Percentiles rank a stretch among this genome's conserved stretches.
These are phyloP conservation scores for Furnarius figulus DNA, from an alignment of 2,113 vertebrate genomes.

Conservation along the genomic window DNA sequence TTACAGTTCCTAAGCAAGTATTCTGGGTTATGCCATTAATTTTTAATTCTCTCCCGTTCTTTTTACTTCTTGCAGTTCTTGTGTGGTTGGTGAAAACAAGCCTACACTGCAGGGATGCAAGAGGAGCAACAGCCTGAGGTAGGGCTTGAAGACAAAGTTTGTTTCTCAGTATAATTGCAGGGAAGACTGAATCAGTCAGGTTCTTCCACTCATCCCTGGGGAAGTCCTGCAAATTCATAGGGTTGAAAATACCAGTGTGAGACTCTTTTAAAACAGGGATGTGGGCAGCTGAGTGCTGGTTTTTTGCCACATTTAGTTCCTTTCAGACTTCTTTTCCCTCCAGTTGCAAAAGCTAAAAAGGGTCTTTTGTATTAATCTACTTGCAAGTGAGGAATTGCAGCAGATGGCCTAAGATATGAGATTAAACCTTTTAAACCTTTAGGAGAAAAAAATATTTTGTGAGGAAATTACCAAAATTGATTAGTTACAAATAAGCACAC, in stretches of 20 bases:
- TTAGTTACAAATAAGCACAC: background rate
- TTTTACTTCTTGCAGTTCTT: slow-evolving; percentile 36
- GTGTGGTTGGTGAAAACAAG: slow-evolving; percentile 2
- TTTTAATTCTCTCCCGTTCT: background rate
- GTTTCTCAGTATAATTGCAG: background rate
- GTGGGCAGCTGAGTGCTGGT: background rate
- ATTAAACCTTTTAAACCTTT: background rate
- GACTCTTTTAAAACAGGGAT: background rate
- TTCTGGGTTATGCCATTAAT: background rate
- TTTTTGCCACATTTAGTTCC: background rate
- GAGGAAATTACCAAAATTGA: background rate
- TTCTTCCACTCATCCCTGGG: background rate
- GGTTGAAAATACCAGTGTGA: background rate
- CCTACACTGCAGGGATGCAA: slow-evolving; percentile 33
- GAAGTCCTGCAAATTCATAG: background rate
- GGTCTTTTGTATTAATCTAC: background rate
- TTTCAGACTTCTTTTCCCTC: background rate
- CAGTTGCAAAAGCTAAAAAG: background rate
- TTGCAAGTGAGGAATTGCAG: background rate
- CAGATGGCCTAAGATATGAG: background rate
- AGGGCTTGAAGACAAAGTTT: background rate
- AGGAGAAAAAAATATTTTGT: background rate
- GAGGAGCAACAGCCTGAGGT: slow-evolving; percentile 69
- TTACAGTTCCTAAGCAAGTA: background rate
- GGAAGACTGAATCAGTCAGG: background rate